Evolutionary conservation across 2,797 vertebrate species (phyloP).

Genomic region (Fringilla coelebs): DNA sequence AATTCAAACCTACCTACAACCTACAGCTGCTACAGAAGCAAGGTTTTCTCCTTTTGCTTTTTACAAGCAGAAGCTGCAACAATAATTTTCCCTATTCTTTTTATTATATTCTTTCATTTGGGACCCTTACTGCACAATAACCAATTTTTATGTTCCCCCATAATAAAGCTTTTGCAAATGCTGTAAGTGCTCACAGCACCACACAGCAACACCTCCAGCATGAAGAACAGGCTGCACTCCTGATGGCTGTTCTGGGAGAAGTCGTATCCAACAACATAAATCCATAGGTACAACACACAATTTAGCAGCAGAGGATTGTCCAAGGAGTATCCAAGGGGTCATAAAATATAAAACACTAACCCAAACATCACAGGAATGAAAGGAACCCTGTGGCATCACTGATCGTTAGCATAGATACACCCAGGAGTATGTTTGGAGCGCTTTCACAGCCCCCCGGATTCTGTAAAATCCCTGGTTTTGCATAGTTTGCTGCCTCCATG

Average conservation of each 20-base stretch:
- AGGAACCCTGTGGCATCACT: neutral
- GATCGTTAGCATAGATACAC: neutral
- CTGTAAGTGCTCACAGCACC: neutral
- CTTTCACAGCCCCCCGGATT: neutral
- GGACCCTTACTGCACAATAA: neutral
- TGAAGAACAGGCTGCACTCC: neutral
- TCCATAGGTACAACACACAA: neutral
- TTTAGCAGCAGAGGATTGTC: neutral
- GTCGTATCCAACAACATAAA: neutral
- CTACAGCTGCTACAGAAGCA: neutral
- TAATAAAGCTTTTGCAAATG: neutral
- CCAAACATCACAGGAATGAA: neutral
- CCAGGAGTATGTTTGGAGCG: fast-evolving
- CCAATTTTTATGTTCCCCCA: neutral
- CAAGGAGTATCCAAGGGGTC: neutral
- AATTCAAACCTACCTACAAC: neutral
- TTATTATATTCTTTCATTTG: neutral
- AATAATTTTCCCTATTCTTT: neutral
- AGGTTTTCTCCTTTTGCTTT: neutral
- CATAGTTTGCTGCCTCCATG: conserved; percentile 62
- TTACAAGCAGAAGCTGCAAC: neutral
- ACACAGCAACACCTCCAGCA: conserved; percentile 27
- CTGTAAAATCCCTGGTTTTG: neutral
- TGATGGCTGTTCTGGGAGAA: neutral
- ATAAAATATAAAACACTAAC: neutral